Evolutionary conservation across 2,113 vertebrate genomes (phyloP).

Genomic region (Butorides virescens): DNA sequence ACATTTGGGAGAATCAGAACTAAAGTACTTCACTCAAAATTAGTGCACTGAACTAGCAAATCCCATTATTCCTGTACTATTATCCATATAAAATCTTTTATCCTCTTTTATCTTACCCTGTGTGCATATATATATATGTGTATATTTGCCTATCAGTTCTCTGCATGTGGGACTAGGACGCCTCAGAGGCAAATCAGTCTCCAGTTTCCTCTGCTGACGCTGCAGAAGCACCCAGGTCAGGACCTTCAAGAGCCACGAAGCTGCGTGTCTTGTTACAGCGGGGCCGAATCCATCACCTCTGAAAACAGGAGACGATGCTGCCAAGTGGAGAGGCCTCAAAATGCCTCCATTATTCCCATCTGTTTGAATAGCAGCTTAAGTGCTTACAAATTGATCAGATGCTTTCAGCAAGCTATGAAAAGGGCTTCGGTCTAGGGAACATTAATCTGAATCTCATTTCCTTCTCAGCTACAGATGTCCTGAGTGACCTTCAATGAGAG

Average conservation of each 20-base stretch:
- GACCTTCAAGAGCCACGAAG: not conserved
- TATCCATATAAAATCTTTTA: not conserved
- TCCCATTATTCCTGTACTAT: not conserved
- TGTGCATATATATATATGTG: too few relatives aligned
- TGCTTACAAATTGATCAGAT: conserved; percentile 32
- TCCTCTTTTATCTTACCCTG: not conserved
- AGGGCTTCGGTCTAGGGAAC: not conserved
- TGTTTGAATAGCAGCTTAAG: not conserved
- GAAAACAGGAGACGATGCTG: not conserved
- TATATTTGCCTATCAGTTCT: not conserved
- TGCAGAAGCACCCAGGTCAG: not conserved
- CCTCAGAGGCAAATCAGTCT: not conserved
- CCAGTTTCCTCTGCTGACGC: not conserved
- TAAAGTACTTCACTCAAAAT: not conserved
- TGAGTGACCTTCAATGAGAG: not conserved
- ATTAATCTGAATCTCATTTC: conserved; percentile 10
- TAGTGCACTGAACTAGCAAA: not conserved
- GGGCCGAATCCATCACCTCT: not conserved
- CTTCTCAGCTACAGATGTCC: not conserved
- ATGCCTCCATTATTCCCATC: not conserved
- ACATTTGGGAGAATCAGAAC: not conserved
- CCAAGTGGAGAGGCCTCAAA: not conserved
- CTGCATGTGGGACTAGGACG: not conserved
- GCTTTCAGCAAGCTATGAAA: conserved; percentile 5
- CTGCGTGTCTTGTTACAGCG: not conserved